Evolutionary conservation across 2,797 vertebrate genomes (phyloP).

Genomic region (Sebastes cheni): DNA sequence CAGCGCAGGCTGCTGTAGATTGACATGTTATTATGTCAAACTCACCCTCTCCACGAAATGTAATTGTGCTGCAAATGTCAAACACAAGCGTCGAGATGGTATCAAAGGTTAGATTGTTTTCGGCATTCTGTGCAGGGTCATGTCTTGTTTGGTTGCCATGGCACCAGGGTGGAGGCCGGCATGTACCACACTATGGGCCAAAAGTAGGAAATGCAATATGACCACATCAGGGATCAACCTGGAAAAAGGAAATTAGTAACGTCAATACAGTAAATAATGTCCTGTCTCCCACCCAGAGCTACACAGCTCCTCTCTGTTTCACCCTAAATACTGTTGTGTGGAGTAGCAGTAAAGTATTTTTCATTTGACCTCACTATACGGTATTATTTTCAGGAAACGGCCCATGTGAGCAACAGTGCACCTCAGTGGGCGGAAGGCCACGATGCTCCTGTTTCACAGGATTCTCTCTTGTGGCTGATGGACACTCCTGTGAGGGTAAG

Average conservation of each 20-base stretch:
- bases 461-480: conserved; percentile 86
- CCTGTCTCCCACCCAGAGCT: conserved; percentile 11
- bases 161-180: conserved; percentile 51
- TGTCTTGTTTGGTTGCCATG: conserved; percentile 62
- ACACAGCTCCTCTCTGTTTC: conserved; percentile 29
- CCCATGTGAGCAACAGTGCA: conserved; percentile 80
- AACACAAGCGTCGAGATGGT: conserved; percentile 25
- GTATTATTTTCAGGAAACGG: conserved; percentile 64
- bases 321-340: conserved; percentile 11
- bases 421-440: conserved; percentile 68
- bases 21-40: conserved; percentile 37
- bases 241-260: conserved; percentile 58
- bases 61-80: conserved; percentile 55
- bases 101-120: conserved; percentile 56
- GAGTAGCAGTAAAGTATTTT: background rate
- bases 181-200: conserved; percentile 16
- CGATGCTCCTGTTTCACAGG: conserved; percentile 89
- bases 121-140: conserved; percentile 2
- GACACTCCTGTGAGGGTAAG: conserved; percentile 88
- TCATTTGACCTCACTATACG: background rate
- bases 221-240: conserved; percentile 52
- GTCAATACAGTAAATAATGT: conserved; percentile 32
- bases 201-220: conserved; percentile 52
- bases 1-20: background rate
- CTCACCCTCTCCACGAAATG: conserved; percentile 21